Evolutionary conservation across 1,140 invertebrate species (phyloP), one percentile per base, ranked within the genome.

Genomic region (Diabrotica virgifera): DNA sequence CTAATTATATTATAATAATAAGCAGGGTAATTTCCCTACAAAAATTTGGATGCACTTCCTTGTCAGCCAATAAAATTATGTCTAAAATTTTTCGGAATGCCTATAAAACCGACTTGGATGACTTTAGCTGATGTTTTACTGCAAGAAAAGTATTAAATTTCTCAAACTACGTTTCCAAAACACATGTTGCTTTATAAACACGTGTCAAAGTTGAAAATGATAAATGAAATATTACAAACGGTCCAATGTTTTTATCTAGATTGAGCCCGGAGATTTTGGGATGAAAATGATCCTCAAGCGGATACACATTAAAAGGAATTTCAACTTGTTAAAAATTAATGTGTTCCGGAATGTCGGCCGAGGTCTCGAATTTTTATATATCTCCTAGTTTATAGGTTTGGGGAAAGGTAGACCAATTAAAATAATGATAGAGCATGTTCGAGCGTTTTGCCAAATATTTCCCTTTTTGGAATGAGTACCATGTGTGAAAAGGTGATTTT

Each of bases 131-230:
- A 60, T 50, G 24, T 60, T 62, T 54, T n/a, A 35, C 60, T 36
- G 36, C 5, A 62, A 52, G 14, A 62, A 59, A 38, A 54, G 60
- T 62, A 62, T 62, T 36, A 37, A 35, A 57, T 58, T 64, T 59
- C 63, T 52, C 35, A 55, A 51, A 58, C 58, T 58, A 58, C 62
- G 57, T 58, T 50, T 62, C 13, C 13, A 9, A 62, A 64, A 71
- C 69, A 70, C 62, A 63, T 72, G 68, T 72, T 64, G 58, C 70
- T 62, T 62, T 61, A 57, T 59, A 72, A 67, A 68, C 68, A 70
- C 64, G 65, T 72, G 68, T 70, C 64, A 68, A 68, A 71, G 62
- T 68, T 68, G 57, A 61, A 66, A 66, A 71, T 68, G 66, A 68
- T 71, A 68, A 71, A 71, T 71, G 67, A 66, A 68, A 62, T 58